Conservation (phyloP, 2,888 invertebrate species). For the Ashinkailepas kermadecensis region DNA sequence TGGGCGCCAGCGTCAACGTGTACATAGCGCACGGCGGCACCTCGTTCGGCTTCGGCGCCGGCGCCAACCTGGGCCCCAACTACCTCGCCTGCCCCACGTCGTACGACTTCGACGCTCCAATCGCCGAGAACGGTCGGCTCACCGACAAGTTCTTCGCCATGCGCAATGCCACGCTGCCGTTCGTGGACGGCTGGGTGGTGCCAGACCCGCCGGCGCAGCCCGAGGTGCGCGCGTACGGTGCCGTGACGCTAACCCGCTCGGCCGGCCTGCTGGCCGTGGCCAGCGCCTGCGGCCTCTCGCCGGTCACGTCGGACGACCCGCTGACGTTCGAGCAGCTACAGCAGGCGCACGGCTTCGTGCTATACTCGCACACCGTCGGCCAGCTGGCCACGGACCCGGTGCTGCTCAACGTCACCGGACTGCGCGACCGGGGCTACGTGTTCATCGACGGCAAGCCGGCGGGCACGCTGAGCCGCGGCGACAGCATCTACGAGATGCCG, state of each 20-base stretch:
- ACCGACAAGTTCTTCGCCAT: conserved; percentile 71
- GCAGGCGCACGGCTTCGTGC: conserved; percentile 41
- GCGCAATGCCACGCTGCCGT: conserved; percentile 54
- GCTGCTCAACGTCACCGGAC: conserved; percentile 48
- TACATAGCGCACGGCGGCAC: conserved; percentile 47
- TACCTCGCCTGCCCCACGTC: conserved; percentile 67
- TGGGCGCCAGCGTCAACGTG: conserved; percentile 43
- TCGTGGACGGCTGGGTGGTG: conserved; percentile 38
- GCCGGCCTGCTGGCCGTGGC: conserved; percentile 22
- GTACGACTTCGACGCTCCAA: conserved; percentile 86
- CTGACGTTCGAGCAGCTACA: conserved; percentile 38
- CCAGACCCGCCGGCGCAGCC: conserved; percentile 18
- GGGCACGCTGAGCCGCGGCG: conserved; percentile 39
- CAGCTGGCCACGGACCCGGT: conserved; percentile 39
- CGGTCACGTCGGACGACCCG: conserved; percentile 24
- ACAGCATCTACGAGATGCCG: conserved; percentile 36
- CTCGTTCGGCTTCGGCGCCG: conserved; percentile 38
- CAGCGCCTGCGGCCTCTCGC: neutral
- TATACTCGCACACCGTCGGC: conserved; percentile 5
- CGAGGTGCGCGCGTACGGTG: conserved; percentile 28
- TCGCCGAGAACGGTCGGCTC: conserved; percentile 80
- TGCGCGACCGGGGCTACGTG: conserved; percentile 63
- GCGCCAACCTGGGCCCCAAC: conserved; percentile 33
- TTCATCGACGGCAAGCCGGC: conserved; percentile 50
- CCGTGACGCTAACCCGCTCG: conserved; percentile 26